A percentile compares a stretch with the other conserved stretches of the same genome.
Conservation (phyloP, 2,797 vertebrate genomes). For the Gobionotothen gibberifrons region DNA sequence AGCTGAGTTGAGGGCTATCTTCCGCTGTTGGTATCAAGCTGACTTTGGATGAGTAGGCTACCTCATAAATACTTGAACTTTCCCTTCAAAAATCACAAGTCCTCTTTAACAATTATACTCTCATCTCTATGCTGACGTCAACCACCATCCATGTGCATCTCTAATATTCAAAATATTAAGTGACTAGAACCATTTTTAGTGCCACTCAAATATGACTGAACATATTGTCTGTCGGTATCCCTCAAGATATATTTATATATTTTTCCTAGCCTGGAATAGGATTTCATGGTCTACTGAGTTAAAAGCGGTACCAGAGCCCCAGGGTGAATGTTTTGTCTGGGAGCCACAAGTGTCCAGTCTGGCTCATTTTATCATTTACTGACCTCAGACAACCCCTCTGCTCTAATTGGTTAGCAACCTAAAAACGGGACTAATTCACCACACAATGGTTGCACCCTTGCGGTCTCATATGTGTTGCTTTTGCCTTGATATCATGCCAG, state of each 20-base stretch:
- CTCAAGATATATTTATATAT: constrained; percentile 47
- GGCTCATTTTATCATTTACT: constrained; percentile 72
- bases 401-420: constrained; percentile 67
- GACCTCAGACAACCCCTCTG: constrained; percentile 71
- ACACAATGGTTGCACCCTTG: constrained; percentile 56
- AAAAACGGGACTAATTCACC: constrained; percentile 53
- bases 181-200: constrained; percentile 36
- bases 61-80: no score
- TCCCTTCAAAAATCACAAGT: neutral
- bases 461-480: constrained; percentile 50
- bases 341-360: constrained; percentile 59
- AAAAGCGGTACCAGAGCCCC: constrained; percentile 68
- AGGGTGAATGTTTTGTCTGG: constrained; percentile 69
- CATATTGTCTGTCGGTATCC: constrained; percentile 21
- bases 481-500: constrained; percentile 64
- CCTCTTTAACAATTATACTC: neutral
- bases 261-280: constrained; percentile 58
- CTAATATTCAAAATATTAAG: constrained; percentile 42
- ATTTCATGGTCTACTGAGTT: constrained; percentile 79
- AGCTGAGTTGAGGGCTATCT: no score
- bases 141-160: neutral
- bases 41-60: no score
- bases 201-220: constrained; percentile 21
- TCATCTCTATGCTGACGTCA: constrained; percentile 1
- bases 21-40: no score